Evolutionary conservation across 2,113 vertebrate species (phyloP).

Genomic region (Cyprinodon variegatus): DNA sequence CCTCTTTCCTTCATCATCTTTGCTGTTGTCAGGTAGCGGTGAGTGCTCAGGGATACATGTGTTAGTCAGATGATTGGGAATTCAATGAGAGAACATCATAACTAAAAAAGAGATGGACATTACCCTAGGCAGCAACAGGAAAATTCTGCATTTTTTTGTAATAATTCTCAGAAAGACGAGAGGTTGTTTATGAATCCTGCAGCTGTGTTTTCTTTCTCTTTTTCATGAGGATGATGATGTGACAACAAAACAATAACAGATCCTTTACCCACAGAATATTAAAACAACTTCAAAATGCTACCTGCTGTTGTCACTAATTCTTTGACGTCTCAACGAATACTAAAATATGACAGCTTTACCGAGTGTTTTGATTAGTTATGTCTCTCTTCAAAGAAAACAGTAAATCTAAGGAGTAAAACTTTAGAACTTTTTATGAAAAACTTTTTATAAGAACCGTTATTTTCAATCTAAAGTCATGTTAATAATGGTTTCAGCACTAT

Average conservation of each 20-base stretch:
- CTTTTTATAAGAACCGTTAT: constrained; percentile 1
- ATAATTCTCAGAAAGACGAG: constrained; percentile 24
- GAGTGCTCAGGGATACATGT: constrained; percentile 65
- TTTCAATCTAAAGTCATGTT: constrained; percentile 3
- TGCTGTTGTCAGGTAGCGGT: constrained; percentile 55
- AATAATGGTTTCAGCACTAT: constrained; percentile 26
- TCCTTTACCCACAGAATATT: constrained; percentile 23
- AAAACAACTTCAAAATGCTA: constrained; percentile 44
- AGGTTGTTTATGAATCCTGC: constrained; percentile 35
- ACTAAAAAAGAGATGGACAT: constrained; percentile 65
- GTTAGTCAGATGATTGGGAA: constrained; percentile 65
- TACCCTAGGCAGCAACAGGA: constrained; percentile 54
- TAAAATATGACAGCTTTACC: not conserved
- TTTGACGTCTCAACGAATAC: constrained; percentile 53
- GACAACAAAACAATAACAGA: constrained; percentile 58
- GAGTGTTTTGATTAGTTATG: constrained; percentile 4
- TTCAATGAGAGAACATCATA: constrained; percentile 64
- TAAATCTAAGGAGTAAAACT: constrained; percentile 7
- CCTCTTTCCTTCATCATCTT: constrained; percentile 28
- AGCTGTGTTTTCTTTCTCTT: constrained; percentile 16
- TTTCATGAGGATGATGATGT: constrained; percentile 65
- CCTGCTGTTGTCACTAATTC: constrained; percentile 28
- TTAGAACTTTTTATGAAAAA: too few relatives aligned
- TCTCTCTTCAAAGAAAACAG: not conserved
- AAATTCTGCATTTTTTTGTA: constrained; percentile 58